These are phyloP conservation scores for Helicoverpa zea DNA, from an alignment of 1,140 invertebrate species.

Conservation along the genomic window DNA sequence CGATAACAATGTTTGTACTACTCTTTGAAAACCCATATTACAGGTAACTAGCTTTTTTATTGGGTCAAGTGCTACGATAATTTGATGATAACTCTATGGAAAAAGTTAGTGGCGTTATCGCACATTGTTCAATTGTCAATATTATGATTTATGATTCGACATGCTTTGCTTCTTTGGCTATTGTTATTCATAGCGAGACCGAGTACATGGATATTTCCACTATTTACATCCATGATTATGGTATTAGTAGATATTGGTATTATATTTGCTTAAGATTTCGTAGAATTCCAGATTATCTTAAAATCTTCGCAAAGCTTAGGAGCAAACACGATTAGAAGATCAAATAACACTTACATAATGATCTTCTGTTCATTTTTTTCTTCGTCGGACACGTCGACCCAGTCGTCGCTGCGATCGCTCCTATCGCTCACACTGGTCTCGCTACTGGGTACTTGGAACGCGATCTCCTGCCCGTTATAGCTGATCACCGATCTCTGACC, in stretches of 20 bases:
- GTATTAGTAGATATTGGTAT: too few species aligned
- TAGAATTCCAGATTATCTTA: background rate
- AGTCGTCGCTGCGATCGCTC: conserved; percentile 89
- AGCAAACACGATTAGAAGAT: background rate
- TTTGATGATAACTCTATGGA: conserved; percentile 12
- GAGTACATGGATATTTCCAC: background rate
- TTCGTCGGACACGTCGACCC: conserved; percentile 89
- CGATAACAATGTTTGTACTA: conserved; percentile 76
- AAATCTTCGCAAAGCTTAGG: background rate
- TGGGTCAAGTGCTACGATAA: conserved; percentile 56
- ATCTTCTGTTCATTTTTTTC: conserved; percentile 84
- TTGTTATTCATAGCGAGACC: background rate
- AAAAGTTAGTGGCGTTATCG: conserved; percentile 25
- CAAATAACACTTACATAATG: conserved; percentile 78
- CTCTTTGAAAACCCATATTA: conserved; percentile 64
- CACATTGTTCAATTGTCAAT: background rate
- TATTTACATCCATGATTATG: background rate
- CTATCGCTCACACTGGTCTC: conserved; percentile 85
- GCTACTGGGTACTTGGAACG: conserved; percentile 83
- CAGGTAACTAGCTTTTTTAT: conserved; percentile 52
- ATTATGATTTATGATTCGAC: background rate
- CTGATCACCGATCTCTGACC: conserved; percentile 87
- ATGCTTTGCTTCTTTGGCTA: background rate
- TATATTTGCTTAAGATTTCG: background rate
- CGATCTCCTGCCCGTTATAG: conserved; percentile 84